These are phyloP conservation scores for Euzetes globulus DNA, from an alignment of 2,888 invertebrate genomes.

Conservation along the genomic window DNA sequence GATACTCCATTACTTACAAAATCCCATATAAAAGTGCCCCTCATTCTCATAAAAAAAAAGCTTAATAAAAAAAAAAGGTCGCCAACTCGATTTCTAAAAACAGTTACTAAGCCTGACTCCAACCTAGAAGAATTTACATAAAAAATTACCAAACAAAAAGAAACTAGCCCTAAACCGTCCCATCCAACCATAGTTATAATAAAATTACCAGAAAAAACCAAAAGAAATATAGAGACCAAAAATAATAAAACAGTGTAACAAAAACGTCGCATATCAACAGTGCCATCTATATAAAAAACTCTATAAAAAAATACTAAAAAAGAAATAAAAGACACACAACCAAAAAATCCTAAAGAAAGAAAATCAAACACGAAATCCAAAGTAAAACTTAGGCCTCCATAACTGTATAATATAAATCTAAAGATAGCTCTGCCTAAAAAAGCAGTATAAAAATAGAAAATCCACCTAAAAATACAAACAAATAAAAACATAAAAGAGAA, in stretches of 20 bases:
- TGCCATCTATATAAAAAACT: constrained; percentile 13
- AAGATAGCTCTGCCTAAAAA: no score
- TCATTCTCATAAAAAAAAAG: not conserved
- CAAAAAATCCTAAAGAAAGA: constrained; percentile 7
- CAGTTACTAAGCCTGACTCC: constrained; percentile 26
- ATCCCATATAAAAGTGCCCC: no score
- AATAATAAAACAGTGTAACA: constrained; percentile 48
- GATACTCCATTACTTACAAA: not conserved
- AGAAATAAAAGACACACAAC: constrained; percentile 23
- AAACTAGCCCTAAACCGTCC: constrained; percentile 29
- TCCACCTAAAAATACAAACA: not conserved
- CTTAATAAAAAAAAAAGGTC: constrained; percentile 51
- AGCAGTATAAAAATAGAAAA: not conserved
- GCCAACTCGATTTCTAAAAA: constrained; percentile 24
- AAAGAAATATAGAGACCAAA: constrained; percentile 40
- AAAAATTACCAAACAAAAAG: constrained; percentile 31
- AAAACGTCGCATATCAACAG: not conserved
- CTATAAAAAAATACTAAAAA: constrained; percentile 20
- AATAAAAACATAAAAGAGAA: not conserved
- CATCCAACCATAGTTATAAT: constrained; percentile 13
- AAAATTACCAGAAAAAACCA: constrained; percentile 25
- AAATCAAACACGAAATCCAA: constrained; percentile 3
- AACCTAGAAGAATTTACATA: not conserved
- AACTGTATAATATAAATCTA: no score
- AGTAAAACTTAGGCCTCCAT: not conserved